Evolutionary conservation across 1,140 invertebrate genomes (phyloP), one percentile per base, ranked within the genome.

Genomic region (Bombyx mandarina): DNA sequence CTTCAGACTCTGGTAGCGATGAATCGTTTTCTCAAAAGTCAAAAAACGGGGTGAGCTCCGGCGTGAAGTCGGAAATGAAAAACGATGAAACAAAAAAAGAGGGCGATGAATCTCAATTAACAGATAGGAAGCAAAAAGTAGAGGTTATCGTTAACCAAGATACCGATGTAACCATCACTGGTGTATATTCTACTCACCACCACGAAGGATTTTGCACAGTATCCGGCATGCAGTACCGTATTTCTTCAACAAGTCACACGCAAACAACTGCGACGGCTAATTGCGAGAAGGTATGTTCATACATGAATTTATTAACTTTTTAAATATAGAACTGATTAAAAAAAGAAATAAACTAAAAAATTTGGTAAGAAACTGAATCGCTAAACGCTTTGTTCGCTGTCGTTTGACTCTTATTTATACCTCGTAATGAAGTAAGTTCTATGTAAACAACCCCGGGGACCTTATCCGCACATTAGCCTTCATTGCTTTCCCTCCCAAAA

Each of bases 111-210:
- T 79, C 87, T 45, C 73, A 86, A 26, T 73, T 88, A 6, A 84
- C 89, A 12, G 79, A 89, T 35, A 90, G 89, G 42, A 91, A 91
- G 60, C 90, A 91, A 69, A 89, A 93, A 88, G 87, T 90, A 44
- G 82, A 90, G 72, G 91, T 93, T 48, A 93, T 95, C 67, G 90
- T 95, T 7, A 93, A 94, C 72, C 94, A 95, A 78, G 94, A 95
- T 66, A 94, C 94, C 0, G 94, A 95, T 66, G 94, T 96, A 1
- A 96, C 94, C 50, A 95, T 95, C 58, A 95, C 94, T 1, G 94
- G 94, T 26, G 93, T 95, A 54, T 82, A 95, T 91, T 60, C 90
- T 86, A 77, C 94, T 88, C 50, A 94, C 90, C 65, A 93, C 77
- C 93, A 94, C 71, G 94, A 95, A 82, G 93, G 93, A 43, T 95